Evolutionary conservation across 37 sponge, comb jelly and placozoan species (phyloP), one percentile per base, ranked within the genome.

Genomic region (Crambe crambe): DNA sequence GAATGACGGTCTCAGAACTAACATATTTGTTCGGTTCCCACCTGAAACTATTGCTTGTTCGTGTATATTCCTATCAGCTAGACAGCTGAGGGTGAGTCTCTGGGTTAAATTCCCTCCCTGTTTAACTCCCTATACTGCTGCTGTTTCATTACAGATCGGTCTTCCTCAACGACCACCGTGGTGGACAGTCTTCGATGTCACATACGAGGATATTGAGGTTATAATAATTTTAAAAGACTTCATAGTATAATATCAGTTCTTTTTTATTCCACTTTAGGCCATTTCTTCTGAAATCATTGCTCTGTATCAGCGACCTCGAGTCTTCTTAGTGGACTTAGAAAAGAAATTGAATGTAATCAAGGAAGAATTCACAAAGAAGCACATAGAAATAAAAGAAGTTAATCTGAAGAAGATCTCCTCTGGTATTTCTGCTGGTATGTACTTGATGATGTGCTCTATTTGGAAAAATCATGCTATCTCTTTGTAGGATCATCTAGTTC

Each of bases 11-110:
- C 72, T 97, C 20, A 68, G 89, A 69, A 91, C 95, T 15, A 92
- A 93, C 58, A 89, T 97, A 43, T 95, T 97, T 80, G 83, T 97
- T 35, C 68, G 93, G 18, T 97, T 86, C 66, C 41, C 89, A 1
- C 91, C 94, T 1, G 94, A 95, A 63, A 87, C 91, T 10, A 92
- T 97, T 37, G 98, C 96, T 12, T 95, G 96, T 87, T 93, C 95
- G 2, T 97, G 96, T 72, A 95, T 97, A 29, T 95, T 80, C 89
- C 84, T 97, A 3, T 85, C 94, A 37, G 96, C 96, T 20, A 47
- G 96, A 43, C 72, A 82, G 56, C 69, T 95, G 42, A 68, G 88
- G 94, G 96, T 95, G 27, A 72, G 70, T 4, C 15, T 17, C n/a
- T 70, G 2, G 44, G 23, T 58, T 35, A 29, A 0, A 21, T 37